Evolutionary conservation across 2,797 vertebrate species (phyloP).

Genomic region (Serranus cabrilla): DNA sequence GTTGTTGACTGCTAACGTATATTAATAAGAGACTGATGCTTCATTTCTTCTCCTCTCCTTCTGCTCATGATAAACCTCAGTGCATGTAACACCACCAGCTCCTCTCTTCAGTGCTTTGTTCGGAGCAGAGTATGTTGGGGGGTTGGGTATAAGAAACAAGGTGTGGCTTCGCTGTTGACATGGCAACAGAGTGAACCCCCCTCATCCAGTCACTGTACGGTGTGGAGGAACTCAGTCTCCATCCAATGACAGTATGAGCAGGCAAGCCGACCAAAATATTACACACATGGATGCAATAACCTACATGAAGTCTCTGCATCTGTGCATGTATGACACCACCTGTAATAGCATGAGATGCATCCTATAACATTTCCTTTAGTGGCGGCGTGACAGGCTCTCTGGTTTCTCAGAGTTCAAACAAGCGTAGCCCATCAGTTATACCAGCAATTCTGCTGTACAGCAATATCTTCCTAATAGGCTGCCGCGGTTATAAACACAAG

Average conservation of each 20-base stretch:
- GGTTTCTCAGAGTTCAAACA: conserved; percentile 48
- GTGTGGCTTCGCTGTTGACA: conserved; percentile 79
- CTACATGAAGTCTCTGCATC: not conserved
- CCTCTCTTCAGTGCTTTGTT: conserved; percentile 46
- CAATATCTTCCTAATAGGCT: conserved; percentile 65
- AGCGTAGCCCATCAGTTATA: conserved; percentile 60
- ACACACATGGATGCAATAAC: not conserved
- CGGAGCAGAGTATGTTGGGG: conserved; percentile 48
- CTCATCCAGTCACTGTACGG: conserved; percentile 39
- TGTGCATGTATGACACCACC: conserved; percentile 12
- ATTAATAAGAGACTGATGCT: conserved; percentile 4
- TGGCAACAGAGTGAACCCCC: conserved; percentile 73
- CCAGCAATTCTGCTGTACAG: conserved; percentile 24
- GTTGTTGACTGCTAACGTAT: not conserved
- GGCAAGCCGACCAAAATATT: conserved; percentile 25
- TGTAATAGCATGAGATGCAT: conserved; percentile 30
- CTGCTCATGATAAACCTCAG: conserved; percentile 43
- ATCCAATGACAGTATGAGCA: conserved; percentile 12
- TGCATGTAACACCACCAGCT: conserved; percentile 31
- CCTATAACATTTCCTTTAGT: conserved; percentile 5
- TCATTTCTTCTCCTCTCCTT: not conserved
- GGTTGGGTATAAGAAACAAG: conserved; percentile 63
- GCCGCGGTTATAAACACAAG: conserved; percentile 67
- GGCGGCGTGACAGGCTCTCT: conserved; percentile 35
- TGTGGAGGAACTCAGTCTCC: conserved; percentile 38